phyloP scores from a whole-genome alignment of 2,888 invertebrate genomes.

The Hoplodrina blanda region DNA sequence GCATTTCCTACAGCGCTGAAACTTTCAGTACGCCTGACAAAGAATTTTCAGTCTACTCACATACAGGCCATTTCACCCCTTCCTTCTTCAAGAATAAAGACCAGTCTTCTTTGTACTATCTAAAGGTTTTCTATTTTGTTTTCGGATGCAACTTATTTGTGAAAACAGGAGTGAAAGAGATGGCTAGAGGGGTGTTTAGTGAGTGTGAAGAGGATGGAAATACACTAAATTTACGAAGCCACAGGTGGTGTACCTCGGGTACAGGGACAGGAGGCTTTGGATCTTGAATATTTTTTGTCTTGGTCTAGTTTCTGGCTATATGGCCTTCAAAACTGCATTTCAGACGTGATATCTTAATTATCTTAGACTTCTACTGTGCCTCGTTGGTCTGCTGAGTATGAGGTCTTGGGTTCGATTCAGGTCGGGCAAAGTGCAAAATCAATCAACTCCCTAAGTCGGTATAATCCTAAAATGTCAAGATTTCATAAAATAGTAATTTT shows the following conservation, averaged over 20 bases:
- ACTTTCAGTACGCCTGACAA: constrained; percentile 83
- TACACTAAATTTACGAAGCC: constrained; percentile 90
- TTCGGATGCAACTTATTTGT: constrained; percentile 90
- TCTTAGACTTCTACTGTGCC: no score
- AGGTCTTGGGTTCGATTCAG: no score
- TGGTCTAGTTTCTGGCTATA: background rate
- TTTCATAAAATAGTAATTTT: no score
- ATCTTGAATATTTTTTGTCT: constrained; percentile 52
- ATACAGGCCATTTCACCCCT: constrained; percentile 66
- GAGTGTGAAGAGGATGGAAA: constrained; percentile 76
- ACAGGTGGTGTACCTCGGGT: constrained; percentile 90
- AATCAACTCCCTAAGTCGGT: no score
- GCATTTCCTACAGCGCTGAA: constrained; percentile 84
- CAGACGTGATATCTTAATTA: no score
- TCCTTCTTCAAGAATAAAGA: constrained; percentile 62
- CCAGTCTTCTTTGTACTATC: constrained; percentile 65
- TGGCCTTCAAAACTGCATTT: background rate
- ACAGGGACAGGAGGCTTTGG: constrained; percentile 76
- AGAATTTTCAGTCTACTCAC: constrained; percentile 72
- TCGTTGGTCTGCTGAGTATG: no score
- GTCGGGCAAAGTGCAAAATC: no score
- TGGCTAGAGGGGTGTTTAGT: constrained; percentile 59
- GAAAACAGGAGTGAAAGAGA: constrained; percentile 86
- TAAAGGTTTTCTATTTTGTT: constrained; percentile 88
- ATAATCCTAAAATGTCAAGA: no score